These are phyloP conservation scores for Lanius ludovicianus DNA, from an alignment of 2,113 vertebrate species.

Conservation along the genomic window DNA sequence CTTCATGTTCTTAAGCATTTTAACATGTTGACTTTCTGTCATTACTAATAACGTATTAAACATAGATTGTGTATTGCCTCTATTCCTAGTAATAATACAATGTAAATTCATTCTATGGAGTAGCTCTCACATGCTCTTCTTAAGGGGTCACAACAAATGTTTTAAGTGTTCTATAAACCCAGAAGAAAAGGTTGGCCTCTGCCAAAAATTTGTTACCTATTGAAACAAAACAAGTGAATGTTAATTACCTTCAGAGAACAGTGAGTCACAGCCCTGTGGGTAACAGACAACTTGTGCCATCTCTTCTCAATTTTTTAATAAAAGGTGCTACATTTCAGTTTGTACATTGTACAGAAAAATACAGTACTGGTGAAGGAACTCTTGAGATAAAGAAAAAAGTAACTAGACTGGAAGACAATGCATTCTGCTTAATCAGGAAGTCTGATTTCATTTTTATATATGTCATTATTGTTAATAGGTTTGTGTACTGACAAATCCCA, in stretches of 20 bases:
- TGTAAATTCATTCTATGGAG: not conserved
- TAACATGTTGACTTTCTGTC: not conserved
- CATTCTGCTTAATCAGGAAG: not conserved
- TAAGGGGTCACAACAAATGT: not conserved
- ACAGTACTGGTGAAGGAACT: not conserved
- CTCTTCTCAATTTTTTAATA: not conserved
- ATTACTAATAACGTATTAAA: not conserved
- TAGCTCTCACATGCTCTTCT: not conserved
- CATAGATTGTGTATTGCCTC: not conserved
- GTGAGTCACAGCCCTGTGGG: not conserved
- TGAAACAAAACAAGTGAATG: not conserved
- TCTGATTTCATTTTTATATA: not conserved
- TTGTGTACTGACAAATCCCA: not conserved
- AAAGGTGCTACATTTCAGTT: not conserved
- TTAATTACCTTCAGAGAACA: not conserved
- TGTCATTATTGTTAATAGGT: not conserved
- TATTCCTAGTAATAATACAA: not conserved
- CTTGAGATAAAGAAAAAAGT: not conserved
- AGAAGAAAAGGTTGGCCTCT: not conserved
- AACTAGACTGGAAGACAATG: not conserved
- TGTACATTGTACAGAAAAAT: not conserved
- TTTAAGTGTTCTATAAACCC: not conserved
- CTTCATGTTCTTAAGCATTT: not conserved
- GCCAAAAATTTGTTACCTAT: not conserved
- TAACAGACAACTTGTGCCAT: not conserved